These are phyloP conservation scores for Sprattus sprattus DNA, from an alignment of 2,113 vertebrate genomes.

Conservation along the genomic window DNA sequence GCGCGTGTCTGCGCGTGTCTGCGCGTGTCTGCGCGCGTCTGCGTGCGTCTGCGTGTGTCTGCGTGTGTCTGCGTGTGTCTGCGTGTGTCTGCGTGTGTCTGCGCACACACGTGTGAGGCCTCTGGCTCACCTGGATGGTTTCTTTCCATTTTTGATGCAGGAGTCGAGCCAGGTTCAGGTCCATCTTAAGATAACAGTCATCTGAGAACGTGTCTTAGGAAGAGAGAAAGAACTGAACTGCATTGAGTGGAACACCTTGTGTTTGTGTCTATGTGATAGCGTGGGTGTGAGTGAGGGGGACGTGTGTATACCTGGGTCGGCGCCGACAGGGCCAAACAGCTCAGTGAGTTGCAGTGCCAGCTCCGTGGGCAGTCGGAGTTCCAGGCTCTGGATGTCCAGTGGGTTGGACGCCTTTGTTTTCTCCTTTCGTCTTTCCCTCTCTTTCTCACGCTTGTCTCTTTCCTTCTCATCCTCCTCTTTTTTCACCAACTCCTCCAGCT, in stretches of 20 bases:
- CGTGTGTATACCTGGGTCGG: conserved; percentile 83
- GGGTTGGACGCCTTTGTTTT: conserved; percentile 40
- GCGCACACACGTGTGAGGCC: neutral
- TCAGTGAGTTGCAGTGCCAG: conserved; percentile 90
- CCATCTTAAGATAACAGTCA: conserved; percentile 90
- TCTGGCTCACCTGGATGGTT: conserved; percentile 82
- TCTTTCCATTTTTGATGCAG: conserved; percentile 97
- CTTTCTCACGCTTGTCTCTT: neutral
- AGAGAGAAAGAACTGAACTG: neutral
- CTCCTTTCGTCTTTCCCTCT: conserved; percentile 26
- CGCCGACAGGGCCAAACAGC: conserved; percentile 92
- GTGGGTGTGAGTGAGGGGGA: neutral
- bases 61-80: no score
- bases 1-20: neutral
- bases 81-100: no score
- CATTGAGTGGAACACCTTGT: neutral
- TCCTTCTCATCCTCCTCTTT: conserved; percentile 42
- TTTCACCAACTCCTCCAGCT: conserved; percentile 58
- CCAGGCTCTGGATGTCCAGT: conserved; percentile 84
- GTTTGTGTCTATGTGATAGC: neutral
- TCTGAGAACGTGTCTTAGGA: conserved; percentile 81
- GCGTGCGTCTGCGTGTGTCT: neutral
- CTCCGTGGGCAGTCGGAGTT: conserved; percentile 88
- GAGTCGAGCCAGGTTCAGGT: conserved; percentile 88
- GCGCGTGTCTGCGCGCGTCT: no score